These are phyloP conservation scores for Philhelius pedissequus DNA, from an alignment of 2,888 invertebrate species.

Conservation along the genomic window DNA sequence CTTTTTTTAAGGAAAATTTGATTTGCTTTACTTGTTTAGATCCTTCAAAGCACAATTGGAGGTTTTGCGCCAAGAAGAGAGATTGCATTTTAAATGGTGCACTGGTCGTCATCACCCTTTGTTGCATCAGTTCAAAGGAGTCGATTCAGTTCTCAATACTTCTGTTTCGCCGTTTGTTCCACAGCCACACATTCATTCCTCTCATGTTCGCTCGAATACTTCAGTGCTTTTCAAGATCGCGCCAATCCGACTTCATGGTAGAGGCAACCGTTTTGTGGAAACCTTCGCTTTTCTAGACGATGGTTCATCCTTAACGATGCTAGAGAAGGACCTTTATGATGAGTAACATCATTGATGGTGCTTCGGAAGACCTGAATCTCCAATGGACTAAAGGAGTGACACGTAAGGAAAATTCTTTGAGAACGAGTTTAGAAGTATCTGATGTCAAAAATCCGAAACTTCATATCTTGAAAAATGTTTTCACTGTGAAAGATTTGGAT, in stretches of 20 bases:
- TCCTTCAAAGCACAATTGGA: background rate
- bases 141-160: background rate
- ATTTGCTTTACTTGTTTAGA: constrained; percentile 18
- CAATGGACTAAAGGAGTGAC: constrained; percentile 27
- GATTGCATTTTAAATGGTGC: background rate
- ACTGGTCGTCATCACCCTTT: too few relatives aligned
- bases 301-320: too few relatives aligned
- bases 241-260: too few relatives aligned
- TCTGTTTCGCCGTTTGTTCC: background rate
- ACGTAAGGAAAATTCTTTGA: background rate
- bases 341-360: background rate
- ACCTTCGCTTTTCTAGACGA: too few relatives aligned
- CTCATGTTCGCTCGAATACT: background rate
- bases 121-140: too few relatives aligned
- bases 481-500: background rate
- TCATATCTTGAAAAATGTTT: background rate
- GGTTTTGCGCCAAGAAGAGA: background rate
- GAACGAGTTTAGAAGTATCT: background rate
- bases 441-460: background rate
- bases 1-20: background rate
- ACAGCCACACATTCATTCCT: background rate
- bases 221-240: constrained; percentile 8
- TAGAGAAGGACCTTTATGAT: constrained; percentile 10
- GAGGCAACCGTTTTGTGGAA: too few relatives aligned
- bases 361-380: background rate